These are phyloP conservation scores for Platycheirus albimanus DNA, from an alignment of 2,888 invertebrate species.

Conservation along the genomic window DNA sequence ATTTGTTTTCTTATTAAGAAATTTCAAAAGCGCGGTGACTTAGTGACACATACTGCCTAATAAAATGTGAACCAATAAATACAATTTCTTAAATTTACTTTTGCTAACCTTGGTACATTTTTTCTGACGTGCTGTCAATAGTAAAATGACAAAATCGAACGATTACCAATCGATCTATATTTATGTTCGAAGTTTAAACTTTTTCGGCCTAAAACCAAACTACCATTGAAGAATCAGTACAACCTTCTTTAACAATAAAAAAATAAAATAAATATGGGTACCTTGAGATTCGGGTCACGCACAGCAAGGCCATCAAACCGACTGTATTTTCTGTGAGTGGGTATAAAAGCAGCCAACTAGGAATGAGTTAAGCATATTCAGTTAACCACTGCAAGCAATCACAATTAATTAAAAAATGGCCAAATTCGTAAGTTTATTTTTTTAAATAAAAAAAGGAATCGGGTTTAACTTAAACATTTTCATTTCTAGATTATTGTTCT, in stretches of 20 bases:
- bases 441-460: too few relatives aligned
- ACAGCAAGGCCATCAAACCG: constrained; percentile 9
- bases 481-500: constrained; percentile 59
- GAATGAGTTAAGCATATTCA: constrained; percentile 42
- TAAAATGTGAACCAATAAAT: too few relatives aligned
- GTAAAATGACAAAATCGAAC: too few relatives aligned
- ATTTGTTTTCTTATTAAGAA: too few relatives aligned
- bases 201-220: not conserved
- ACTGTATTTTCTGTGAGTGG: not conserved
- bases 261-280: too few relatives aligned
- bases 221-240: constrained; percentile 8
- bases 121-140: constrained; percentile 5
- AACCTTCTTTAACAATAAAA: not conserved
- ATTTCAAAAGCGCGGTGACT: too few relatives aligned
- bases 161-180: not conserved
- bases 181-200: too few relatives aligned
- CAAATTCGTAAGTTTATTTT: constrained; percentile 63
- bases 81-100: too few relatives aligned
- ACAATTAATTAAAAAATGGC: constrained; percentile 59
- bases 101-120: not conserved
- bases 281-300: constrained; percentile 51
- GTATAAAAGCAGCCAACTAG: constrained; percentile 49
- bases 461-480: not conserved
- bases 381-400: constrained; percentile 56
- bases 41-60: too few relatives aligned